Evolutionary conservation across 2,888 invertebrate species (phyloP).

Genomic region (Celastrina argiolus): DNA sequence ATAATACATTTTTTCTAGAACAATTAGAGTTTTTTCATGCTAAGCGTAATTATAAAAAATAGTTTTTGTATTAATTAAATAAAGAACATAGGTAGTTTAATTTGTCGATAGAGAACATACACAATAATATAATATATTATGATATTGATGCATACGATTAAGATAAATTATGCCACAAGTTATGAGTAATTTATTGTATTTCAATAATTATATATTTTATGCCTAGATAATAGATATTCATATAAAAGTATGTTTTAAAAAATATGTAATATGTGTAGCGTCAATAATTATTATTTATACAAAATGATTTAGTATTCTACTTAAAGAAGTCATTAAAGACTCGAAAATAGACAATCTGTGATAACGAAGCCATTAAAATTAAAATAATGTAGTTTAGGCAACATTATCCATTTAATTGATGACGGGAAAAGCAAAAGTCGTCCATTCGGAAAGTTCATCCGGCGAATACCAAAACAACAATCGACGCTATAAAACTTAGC

Average conservation of each 20-base stretch:
- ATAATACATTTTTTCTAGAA: background rate
- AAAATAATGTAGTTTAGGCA: background rate
- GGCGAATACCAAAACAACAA: background rate
- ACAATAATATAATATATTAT: too few species aligned
- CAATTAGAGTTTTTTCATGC: background rate
- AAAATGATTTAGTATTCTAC: background rate
- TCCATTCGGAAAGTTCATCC: background rate
- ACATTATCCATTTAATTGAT: background rate
- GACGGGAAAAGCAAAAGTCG: background rate
- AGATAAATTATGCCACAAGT: too few species aligned
- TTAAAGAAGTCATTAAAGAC: background rate
- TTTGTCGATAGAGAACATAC: too few species aligned
- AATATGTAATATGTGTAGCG: background rate
- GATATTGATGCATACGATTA: too few species aligned
- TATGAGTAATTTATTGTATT: too few species aligned
- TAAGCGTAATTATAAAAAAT: background rate
- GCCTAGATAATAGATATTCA: too few species aligned
- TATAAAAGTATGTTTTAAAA: too few species aligned
- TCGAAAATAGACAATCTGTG: background rate
- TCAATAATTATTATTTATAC: too few species aligned
- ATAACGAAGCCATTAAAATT: background rate
- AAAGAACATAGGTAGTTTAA: too few species aligned
- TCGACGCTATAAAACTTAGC: background rate
- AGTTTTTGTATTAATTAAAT: too few species aligned
- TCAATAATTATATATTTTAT: too few species aligned